A percentile compares a stretch with the other conserved stretches of the same genome.
These are phyloP conservation scores for Eumerus sabulonum DNA, from an alignment of 2,888 invertebrate genomes.

Conservation along the genomic window DNA sequence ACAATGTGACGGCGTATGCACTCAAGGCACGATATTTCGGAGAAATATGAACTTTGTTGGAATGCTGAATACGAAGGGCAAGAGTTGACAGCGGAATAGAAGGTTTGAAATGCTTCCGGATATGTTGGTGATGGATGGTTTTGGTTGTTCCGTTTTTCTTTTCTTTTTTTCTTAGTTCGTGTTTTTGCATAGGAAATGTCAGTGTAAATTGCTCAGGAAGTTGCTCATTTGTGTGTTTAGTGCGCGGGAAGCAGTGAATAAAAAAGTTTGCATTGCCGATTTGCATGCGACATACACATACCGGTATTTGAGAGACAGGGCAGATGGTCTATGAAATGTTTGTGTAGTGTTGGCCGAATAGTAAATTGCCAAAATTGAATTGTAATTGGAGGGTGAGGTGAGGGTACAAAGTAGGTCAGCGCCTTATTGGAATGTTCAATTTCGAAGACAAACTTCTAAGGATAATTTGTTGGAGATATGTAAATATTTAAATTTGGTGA, in stretches of 20 bases:
- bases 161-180: not conserved
- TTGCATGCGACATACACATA: no score
- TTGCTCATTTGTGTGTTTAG: slow-evolving; percentile 21
- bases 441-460: no score
- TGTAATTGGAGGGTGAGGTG: no score
- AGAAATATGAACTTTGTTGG: slow-evolving; percentile 45
- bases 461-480: no score
- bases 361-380: no score
- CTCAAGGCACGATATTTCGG: slow-evolving; percentile 45
- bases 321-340: no score
- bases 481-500: no score
- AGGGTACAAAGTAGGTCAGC: no score
- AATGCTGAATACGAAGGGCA: slow-evolving; percentile 9
- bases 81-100: not conserved
- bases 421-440: no score
- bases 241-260: not conserved
- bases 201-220: slow-evolving; percentile 17
- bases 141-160: slow-evolving; percentile 8
- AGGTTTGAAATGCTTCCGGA: slow-evolving; percentile 46
- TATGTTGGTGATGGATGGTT: slow-evolving; percentile 8
- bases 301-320: no score
- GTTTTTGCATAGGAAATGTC: no score
- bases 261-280: slow-evolving; percentile 6
- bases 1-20: slow-evolving; percentile 48
- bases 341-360: no score